Conservation (phyloP, 1,140 invertebrate genomes). For the Colletes gigas region DNA sequence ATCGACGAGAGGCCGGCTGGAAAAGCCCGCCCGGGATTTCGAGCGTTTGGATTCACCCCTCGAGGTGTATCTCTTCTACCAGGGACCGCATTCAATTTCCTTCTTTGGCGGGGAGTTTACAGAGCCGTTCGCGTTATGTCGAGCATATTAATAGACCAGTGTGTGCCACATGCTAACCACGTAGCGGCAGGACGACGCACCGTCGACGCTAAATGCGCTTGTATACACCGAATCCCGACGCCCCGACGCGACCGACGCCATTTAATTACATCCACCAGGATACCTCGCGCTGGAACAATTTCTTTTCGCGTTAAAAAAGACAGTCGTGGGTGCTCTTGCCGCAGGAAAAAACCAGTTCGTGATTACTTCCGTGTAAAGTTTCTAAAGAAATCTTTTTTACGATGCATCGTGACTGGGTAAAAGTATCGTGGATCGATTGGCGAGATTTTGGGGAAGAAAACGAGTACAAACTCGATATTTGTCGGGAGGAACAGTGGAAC, state of each 20-base stretch:
- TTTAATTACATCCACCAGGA: constrained; percentile 39
- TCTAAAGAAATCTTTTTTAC: too few species aligned
- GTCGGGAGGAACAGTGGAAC: too few species aligned
- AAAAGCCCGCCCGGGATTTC: constrained; percentile 28
- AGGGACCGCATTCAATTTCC: constrained; percentile 71
- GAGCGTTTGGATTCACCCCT: not conserved
- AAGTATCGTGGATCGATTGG: too few species aligned
- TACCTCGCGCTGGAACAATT: not conserved
- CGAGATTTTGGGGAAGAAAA: too few species aligned
- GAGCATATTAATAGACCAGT: constrained; percentile 68
- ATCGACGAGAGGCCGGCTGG: not conserved
- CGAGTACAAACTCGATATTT: too few species aligned
- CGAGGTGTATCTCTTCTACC: not conserved
- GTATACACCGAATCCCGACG: constrained; percentile 7
- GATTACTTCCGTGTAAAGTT: too few species aligned
- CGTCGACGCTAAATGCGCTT: constrained; percentile 32
- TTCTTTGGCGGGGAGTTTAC: constrained; percentile 71
- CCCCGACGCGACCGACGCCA: constrained; percentile 4
- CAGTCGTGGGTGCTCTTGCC: too few species aligned
- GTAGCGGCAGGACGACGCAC: constrained; percentile 40
- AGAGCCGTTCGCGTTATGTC: constrained; percentile 63
- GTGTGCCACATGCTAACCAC: constrained; percentile 61
- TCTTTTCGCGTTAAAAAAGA: not conserved
- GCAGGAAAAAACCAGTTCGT: too few species aligned
- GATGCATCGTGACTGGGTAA: too few species aligned